These are phyloP conservation scores for Ephialtes manifestator DNA, from an alignment of 2,888 invertebrate genomes.

Conservation along the genomic window DNA sequence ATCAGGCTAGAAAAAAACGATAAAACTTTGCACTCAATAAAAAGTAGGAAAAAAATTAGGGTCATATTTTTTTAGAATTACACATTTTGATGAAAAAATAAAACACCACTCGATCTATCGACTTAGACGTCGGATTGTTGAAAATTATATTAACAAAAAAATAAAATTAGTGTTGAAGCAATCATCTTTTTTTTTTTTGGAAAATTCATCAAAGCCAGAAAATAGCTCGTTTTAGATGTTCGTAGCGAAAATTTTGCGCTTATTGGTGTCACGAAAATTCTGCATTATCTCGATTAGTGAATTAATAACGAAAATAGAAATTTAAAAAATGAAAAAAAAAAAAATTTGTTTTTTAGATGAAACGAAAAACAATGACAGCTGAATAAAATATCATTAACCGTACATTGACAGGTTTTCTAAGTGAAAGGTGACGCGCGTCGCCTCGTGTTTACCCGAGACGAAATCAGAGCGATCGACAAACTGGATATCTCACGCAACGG, in stretches of 20 bases:
- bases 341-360: constrained; percentile 24
- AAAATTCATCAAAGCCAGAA: constrained; percentile 6
- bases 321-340: constrained; percentile 39
- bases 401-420: constrained; percentile 85
- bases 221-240: constrained; percentile 5
- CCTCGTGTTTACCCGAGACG: constrained; percentile 80
- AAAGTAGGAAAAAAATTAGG: constrained; percentile 60
- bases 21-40: constrained; percentile 28
- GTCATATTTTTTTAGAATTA: constrained; percentile 29
- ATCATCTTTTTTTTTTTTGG: not conserved
- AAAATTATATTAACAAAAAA: not conserved
- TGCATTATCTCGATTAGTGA: constrained; percentile 39
- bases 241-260: constrained; percentile 46
- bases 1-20: constrained; percentile 51
- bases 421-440: constrained; percentile 83
- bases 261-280: constrained; percentile 18
- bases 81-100: constrained; percentile 3
- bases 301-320: constrained; percentile 29
- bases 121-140: constrained; percentile 18
- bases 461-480: constrained; percentile 81
- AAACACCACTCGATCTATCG: constrained; percentile 14
- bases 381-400: constrained; percentile 81
- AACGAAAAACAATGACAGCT: constrained; percentile 71
- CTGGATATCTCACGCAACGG: constrained; percentile 77
- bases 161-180: not conserved